Percentiles rank a stretch among this genome's conserved stretches.
Evolutionary conservation across 2,888 invertebrate genomes (phyloP).

Genomic region (Pheosia gnoma): DNA sequence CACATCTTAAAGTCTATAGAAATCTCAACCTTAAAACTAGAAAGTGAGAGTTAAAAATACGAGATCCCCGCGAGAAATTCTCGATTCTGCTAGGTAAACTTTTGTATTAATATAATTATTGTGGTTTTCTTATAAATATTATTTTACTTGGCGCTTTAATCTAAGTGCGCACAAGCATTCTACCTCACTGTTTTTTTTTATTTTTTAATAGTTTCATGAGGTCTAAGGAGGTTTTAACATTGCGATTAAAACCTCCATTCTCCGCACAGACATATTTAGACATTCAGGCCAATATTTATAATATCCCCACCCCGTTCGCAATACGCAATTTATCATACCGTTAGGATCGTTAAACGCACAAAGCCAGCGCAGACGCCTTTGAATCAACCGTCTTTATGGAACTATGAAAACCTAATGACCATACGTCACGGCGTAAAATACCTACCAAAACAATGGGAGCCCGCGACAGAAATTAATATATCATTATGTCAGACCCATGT

Average conservation of each 20-base stretch:
- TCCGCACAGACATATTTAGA: neutral
- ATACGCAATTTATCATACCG: slow-evolving; percentile 64
- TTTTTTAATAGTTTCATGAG: too few relatives aligned
- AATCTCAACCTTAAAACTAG: too few relatives aligned
- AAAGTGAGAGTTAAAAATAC: too few relatives aligned
- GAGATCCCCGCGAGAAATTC: too few relatives aligned
- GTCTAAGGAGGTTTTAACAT: too few relatives aligned
- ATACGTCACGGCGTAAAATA: slow-evolving; percentile 81
- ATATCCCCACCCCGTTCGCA: slow-evolving; percentile 37
- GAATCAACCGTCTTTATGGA: slow-evolving; percentile 74
- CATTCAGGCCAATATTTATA: slow-evolving; percentile 15
- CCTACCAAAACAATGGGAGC: slow-evolving; percentile 81
- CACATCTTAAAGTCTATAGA: too few relatives aligned
- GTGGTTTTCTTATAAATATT: too few relatives aligned
- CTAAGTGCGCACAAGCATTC: too few relatives aligned
- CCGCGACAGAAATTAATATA: slow-evolving; percentile 83
- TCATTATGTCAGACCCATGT: slow-evolving; percentile 83
- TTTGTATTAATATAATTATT: too few relatives aligned
- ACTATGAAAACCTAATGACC: slow-evolving; percentile 84
- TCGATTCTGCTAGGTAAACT: too few relatives aligned
- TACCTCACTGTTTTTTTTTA: too few relatives aligned
- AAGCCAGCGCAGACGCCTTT: slow-evolving; percentile 60
- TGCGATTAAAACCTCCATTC: neutral
- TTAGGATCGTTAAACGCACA: slow-evolving; percentile 76
- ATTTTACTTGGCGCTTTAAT: too few relatives aligned